Evolutionary conservation across 2,113 vertebrate genomes (phyloP), one percentile per base, ranked within the genome.

Genomic region (Trichechus manatus): DNA sequence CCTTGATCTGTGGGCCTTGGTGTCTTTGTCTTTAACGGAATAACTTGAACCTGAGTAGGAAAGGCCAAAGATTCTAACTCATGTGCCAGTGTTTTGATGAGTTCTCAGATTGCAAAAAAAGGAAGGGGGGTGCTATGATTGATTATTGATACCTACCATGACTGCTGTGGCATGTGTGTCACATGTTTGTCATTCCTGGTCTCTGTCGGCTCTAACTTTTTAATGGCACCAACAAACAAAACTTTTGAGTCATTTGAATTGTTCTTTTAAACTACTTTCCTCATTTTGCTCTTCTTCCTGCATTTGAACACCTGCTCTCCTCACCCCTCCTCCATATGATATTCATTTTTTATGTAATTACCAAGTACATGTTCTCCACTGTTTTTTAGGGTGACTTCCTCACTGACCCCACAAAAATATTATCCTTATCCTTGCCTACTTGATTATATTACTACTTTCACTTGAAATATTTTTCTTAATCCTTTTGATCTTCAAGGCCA

Each of bases 1-100:
- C 64, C 23, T 96, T 91, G 5, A 86, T 39, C 74, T 75, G 39
- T 36, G 56, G n/a, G 31, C 50, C 13, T 82, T 92, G 23, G 22
- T 89, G 91, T 93, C 66, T 85, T 89, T 89, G 7, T 93, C n/a
- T 88, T 77, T n/a, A n/a, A 84, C 66, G 47, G n/a, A 91, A 85
- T 39, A 86, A 3, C 59, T 96, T 97, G 75, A 92, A 66, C 13
- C 31, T 80, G 31, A 87, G 59, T 19, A 44, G 66, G 29, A 74
- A 78, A 33, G 31, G 29, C 72, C 11, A 56, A 25, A 78, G 9
- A 39, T 85, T 95, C 22, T 70, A 70, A 66, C 33, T 93, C 6
- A 7, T 50, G 9, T 84, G 63, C 72, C 19, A 72, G 6, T 68
- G 31, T 27, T 89, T 92, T 68, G 29, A 50, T 91, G 59, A 91